Base-by-base conservation (phyloP, 1,140 invertebrate species). In the Caenorhabditis inopinata region DNA sequence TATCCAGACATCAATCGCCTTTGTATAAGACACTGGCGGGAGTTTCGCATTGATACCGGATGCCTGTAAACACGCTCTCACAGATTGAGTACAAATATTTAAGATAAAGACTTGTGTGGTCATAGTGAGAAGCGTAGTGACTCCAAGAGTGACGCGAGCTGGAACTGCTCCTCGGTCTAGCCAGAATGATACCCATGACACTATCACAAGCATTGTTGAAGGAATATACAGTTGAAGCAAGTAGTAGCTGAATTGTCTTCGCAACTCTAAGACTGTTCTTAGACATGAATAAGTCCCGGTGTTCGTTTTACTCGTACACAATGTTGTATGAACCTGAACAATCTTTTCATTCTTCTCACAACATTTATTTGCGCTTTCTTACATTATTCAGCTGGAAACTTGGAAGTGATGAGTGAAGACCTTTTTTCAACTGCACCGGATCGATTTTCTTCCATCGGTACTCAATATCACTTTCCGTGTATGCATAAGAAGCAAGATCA, bases 11-110 rank as follows among this genome's bases (percentile, higher is more conserved):
- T 68, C 58, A 27, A 76, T 74, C 48, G 87, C 89, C 90, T 97
- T 97, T 38, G 95, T 97, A 90, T 97, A 97, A 29, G 95, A 96
- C 51, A 97, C 95, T 27, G 95, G 95, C 81, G 95, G 96, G 82
- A 97, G 91, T 82, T 87, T 87, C 75, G 95, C 94, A 91, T 97
- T 97, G 88, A 97, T 96, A 86, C 95, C 95, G 12, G 95, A 96
- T 0, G 86, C 58, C 73, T 78, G 32, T 2, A 73, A n/a, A n/a
- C n/a, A n/a, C n/a, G n/a, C n/a, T n/a, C n/a, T n/a, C n/a, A n/a
- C n/a, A n/a, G n/a, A n/a, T n/a, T n/a, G n/a, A n/a, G n/a, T n/a
- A n/a, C n/a, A n/a, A n/a, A n/a, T n/a, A n/a, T n/a, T n/a, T n/a
- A n/a, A n/a, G n/a, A n/a, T n/a, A n/a, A n/a, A n/a, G n/a, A 84